Percentiles rank a stretch among this genome's conserved stretches.
phyloP scores from a whole-genome alignment of 1,140 invertebrate genomes.

The Drosophila burlai region DNA sequence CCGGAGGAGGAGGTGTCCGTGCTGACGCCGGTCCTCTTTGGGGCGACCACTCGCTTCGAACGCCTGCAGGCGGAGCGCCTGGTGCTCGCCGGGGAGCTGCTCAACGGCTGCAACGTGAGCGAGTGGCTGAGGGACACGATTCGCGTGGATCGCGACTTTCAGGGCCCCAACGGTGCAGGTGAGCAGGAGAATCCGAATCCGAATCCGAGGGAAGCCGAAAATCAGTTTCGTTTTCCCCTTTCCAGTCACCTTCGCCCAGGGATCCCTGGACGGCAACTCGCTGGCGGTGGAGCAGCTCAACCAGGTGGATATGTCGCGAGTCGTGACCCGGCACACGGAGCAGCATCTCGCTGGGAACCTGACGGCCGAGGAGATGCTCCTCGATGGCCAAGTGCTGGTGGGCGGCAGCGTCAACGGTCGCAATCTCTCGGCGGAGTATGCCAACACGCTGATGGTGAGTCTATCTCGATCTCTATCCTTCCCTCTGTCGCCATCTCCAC shows the following conservation, averaged over 20 bases:
- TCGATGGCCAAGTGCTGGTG: constrained; percentile 44
- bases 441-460: constrained; percentile 78
- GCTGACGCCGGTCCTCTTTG: constrained; percentile 50
- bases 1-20: constrained; percentile 23
- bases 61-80: constrained; percentile 20
- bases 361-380: constrained; percentile 47
- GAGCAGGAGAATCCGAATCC: background rate
- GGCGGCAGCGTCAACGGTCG: constrained; percentile 53
- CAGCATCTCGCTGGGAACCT: constrained; percentile 55
- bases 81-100: constrained; percentile 26
- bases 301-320: constrained; percentile 49
- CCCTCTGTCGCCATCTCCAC: too few species aligned
- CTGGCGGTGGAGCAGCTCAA: constrained; percentile 60
- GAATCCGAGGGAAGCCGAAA: background rate
- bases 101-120: constrained; percentile 63
- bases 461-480: rapidly evolving
- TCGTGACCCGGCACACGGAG: constrained; percentile 67
- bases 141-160: constrained; percentile 60
- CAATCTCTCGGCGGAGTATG: constrained; percentile 60
- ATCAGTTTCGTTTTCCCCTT: background rate
- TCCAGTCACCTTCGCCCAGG: constrained; percentile 48
- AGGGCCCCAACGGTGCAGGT: constrained; percentile 22
- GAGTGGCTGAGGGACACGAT: constrained; percentile 71
- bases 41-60: constrained; percentile 32
- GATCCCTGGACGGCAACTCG: constrained; percentile 62